These are phyloP conservation scores for Echinometra lucunter DNA, from an alignment of 53 echinoderm and acorn worm genomes.

Conservation along the genomic window DNA sequence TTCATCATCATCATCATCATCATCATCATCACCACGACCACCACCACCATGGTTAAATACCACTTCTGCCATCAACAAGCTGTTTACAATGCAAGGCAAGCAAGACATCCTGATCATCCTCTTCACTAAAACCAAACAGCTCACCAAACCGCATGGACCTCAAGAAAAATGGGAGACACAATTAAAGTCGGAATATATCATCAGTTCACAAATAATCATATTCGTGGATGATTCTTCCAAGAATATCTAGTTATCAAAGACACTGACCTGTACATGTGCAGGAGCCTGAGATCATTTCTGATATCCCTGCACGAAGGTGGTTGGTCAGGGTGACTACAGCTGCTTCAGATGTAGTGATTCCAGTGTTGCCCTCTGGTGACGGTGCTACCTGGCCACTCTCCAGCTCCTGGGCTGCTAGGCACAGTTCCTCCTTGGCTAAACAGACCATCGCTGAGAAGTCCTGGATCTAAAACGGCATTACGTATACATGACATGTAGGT, in stretches of 20 bases:
- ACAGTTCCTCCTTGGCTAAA: slow-evolving; percentile 85
- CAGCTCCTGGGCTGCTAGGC: slow-evolving; percentile 84
- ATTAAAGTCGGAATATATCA: background rate
- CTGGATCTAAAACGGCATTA: slow-evolving; percentile 35
- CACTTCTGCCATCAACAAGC: too few species aligned
- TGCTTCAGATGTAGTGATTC: slow-evolving; percentile 81
- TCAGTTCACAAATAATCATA: background rate
- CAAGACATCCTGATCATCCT: slow-evolving; percentile 94
- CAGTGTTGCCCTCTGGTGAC: slow-evolving; percentile 88
- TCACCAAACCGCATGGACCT: slow-evolving; percentile 98
- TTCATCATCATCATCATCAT: too few species aligned
- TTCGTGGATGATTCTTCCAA: too few species aligned
- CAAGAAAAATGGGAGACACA: background rate
- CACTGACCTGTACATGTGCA: slow-evolving; percentile 94
- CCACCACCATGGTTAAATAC: too few species aligned
- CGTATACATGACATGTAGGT: too few species aligned
- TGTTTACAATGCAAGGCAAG: slow-evolving; percentile 89
- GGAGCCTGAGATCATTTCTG: slow-evolving; percentile 79
- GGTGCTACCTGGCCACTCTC: slow-evolving; percentile 88
- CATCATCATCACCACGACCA: too few species aligned
- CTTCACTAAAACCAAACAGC: slow-evolving; percentile 97
- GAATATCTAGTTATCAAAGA: too few species aligned
- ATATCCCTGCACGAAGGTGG: slow-evolving; percentile 83
- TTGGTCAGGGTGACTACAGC: slow-evolving; percentile 81
- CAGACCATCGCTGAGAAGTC: slow-evolving; percentile 88